A percentile compares a stretch with the other conserved stretches of the same genome.
These are phyloP conservation scores for Osmerus mordax DNA, from an alignment of 2,113 vertebrate genomes.

Conservation along the genomic window DNA sequence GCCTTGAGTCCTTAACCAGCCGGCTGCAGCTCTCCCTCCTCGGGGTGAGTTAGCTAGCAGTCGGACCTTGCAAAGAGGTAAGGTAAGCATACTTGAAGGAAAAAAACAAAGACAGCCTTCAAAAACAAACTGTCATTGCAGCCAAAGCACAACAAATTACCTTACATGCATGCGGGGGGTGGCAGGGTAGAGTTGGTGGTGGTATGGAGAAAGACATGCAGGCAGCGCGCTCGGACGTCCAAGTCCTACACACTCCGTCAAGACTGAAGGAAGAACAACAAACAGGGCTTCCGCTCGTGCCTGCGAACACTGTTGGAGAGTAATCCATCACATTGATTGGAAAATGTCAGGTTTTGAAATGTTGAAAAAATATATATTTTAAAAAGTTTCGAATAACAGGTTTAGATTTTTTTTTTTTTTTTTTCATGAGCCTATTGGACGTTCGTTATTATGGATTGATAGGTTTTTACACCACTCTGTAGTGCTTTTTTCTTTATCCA, in stretches of 20 bases:
- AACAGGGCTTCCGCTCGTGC: conserved; percentile 67
- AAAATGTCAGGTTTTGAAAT: too few relatives aligned
- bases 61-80: neutral
- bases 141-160: neutral
- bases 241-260: conserved; percentile 60
- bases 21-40: neutral
- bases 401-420: too few relatives aligned
- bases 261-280: conserved; percentile 71
- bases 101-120: neutral
- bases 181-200: conserved; percentile 45
- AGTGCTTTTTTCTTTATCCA: too few relatives aligned
- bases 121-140: neutral
- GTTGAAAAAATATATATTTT: too few relatives aligned
- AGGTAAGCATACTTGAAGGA: neutral
- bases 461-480: too few relatives aligned
- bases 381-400: too few relatives aligned
- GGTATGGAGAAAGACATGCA: conserved; percentile 64
- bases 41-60: neutral
- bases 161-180: conserved; percentile 75
- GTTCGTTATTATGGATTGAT: too few relatives aligned
- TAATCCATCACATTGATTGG: too few relatives aligned
- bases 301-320: too few relatives aligned
- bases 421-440: too few relatives aligned
- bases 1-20: neutral
- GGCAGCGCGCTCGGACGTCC: conserved; percentile 47